Base-by-base conservation (phyloP, 2,113 vertebrate genomes). In the Ciconia maguari region DNA sequence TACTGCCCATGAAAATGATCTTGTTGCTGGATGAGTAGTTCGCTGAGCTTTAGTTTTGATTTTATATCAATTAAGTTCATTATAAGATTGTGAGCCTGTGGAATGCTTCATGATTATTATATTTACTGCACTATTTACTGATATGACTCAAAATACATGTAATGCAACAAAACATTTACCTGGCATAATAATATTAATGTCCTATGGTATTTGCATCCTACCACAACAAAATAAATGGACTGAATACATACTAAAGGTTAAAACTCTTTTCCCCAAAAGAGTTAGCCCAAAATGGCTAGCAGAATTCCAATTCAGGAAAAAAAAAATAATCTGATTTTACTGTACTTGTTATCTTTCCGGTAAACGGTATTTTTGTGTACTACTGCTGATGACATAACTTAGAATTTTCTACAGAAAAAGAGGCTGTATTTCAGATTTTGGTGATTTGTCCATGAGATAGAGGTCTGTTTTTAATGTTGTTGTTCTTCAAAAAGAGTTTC, bases 1-100 rank as follows among this genome's bases (percentile, higher is more conserved):
- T 94, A 86, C 51, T 75, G 88, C 24, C 38, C n/a, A 9, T 41
- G n/a, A 66, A 87, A 86, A 83, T 21, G 4, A 54, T 77, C 58
- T 21, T 66, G 21, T 66, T 86, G 32, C 51, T 95, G 62, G 62
- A 66, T 62, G 68, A 93, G n/a, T 44, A 78, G n/a, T 58, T 90
- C 22, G 15, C 64, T 62, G 61, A 94, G 48, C 48, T 81, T 89
- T 72, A 78, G 29, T 55, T 94, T 89, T 92, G 83, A 52, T 84
- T 94, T 92, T 57, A 55, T 34, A 92, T 66, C 64, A 62, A 92
- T 92, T 61, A 86, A 66, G 16, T 70, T 87, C 13, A 75, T 89
- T 70, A 81, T 26, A 86, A 66, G 41, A 22, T 26, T 79, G 20
- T 74, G 16, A 75, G 57, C 21, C 42, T 68, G 38, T 86, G 20